phyloP scores from a whole-genome alignment of 2,113 vertebrate genomes.

The Clupea harengus region DNA sequence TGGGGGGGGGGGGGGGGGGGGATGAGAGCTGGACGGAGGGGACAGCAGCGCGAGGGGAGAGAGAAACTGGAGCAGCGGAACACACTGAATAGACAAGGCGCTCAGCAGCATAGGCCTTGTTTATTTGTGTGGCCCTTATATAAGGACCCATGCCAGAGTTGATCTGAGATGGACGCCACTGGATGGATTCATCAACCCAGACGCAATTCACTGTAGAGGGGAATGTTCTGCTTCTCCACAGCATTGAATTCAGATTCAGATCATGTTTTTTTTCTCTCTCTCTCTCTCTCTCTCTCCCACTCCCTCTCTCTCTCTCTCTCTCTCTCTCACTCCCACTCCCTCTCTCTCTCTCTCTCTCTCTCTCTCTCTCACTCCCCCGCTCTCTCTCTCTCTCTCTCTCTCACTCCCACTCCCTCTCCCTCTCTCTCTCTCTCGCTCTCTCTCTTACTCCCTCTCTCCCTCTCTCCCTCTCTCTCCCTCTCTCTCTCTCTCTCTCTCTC shows the following conservation, averaged over 20 bases:
- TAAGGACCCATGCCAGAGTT: conserved; percentile 29
- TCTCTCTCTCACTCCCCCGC: background rate
- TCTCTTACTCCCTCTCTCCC: background rate
- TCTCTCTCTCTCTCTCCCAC: background rate
- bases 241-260: background rate
- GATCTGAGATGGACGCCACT: conserved; percentile 41
- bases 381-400: background rate
- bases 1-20: background rate
- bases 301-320: background rate
- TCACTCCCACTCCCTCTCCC: background rate
- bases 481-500: background rate
- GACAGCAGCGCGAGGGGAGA: background rate
- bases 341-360: background rate
- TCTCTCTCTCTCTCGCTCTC: background rate
- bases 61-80: conserved; percentile 10
- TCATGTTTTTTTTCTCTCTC: background rate
- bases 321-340: background rate
- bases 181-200: conserved; percentile 35
- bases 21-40: conserved; percentile 1
- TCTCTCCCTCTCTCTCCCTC: background rate
- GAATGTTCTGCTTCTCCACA: conserved; percentile 31
- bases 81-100: conserved; percentile 26
- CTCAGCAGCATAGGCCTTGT: background rate
- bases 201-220: conserved; percentile 35
- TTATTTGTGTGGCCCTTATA: conserved; percentile 4